These are phyloP conservation scores for Clarias magur DNA, from an alignment of 2,113 vertebrate genomes.

Conservation along the genomic window DNA sequence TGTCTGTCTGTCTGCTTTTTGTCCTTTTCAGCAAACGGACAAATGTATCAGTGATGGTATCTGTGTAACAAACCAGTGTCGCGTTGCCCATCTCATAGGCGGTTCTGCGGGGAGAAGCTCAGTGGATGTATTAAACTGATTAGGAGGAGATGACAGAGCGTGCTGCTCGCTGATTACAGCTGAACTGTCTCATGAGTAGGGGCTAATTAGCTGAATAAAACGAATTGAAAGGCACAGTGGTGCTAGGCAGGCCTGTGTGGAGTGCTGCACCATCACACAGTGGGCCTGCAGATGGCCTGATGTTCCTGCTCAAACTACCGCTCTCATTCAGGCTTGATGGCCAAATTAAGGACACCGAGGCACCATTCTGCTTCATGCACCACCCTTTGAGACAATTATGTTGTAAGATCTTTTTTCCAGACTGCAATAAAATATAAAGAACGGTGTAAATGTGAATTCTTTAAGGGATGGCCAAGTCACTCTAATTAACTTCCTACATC, in stretches of 20 bases:
- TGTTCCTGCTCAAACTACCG: slow-evolving; percentile 19
- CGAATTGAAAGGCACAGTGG: slow-evolving; percentile 48
- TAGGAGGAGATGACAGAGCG: slow-evolving; percentile 59
- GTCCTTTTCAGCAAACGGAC: neutral
- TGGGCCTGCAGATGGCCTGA: slow-evolving; percentile 31
- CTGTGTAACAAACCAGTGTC: slow-evolving; percentile 3
- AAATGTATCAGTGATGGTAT: neutral
- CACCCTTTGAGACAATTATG: neutral
- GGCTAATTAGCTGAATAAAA: slow-evolving; percentile 60
- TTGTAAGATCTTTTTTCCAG: slow-evolving; percentile 9
- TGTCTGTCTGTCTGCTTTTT: neutral
- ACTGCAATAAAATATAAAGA: slow-evolving; percentile 2
- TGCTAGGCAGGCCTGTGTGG: slow-evolving; percentile 45
- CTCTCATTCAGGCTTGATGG: slow-evolving; percentile 14
- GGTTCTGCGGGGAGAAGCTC: slow-evolving; percentile 39
- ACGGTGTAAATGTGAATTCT: slow-evolving; percentile 7
- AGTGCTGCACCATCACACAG: slow-evolving; percentile 43
- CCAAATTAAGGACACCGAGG: slow-evolving; percentile 2
- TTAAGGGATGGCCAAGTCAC: neutral
- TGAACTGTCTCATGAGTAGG: slow-evolving; percentile 62
- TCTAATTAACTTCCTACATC: slow-evolving; percentile 1
- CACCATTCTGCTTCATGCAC: neutral
- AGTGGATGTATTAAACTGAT: slow-evolving; percentile 59
- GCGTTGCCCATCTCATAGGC: slow-evolving; percentile 19
- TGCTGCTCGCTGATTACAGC: slow-evolving; percentile 61